These are phyloP conservation scores for Artemisiospiza belli DNA, from an alignment of 2,113 vertebrate genomes.

Conservation along the genomic window DNA sequence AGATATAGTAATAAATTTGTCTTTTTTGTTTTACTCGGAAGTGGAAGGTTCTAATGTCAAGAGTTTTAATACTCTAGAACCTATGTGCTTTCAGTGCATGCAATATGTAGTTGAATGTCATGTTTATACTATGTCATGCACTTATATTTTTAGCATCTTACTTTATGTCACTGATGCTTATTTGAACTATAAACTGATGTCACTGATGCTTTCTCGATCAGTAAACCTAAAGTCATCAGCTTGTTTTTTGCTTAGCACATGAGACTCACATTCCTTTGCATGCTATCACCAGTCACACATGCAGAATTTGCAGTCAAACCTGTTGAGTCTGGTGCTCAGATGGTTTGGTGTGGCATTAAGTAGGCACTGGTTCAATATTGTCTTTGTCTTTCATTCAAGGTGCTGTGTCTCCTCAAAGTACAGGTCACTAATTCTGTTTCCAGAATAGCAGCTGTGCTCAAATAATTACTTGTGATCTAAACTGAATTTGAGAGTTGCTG, in stretches of 20 bases:
- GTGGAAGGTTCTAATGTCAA: not conserved
- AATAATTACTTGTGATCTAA: not conserved
- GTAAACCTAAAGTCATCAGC: not conserved
- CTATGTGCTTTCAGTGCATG: not conserved
- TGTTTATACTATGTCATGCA: not conserved
- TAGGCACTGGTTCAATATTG: not conserved
- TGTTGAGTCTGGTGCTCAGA: not conserved
- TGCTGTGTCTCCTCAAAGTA: not conserved
- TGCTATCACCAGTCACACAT: not conserved
- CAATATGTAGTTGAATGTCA: not conserved
- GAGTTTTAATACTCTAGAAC: not conserved
- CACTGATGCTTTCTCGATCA: not conserved
- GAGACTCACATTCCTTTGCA: not conserved
- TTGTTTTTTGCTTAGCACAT: not conserved
- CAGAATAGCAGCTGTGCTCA: not conserved
- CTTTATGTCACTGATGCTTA: not conserved
- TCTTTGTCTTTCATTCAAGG: not conserved
- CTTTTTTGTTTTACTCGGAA: not conserved
- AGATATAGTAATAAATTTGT: not conserved
- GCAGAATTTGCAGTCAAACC: not conserved
- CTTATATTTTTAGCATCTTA: not conserved
- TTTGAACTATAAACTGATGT: not conserved
- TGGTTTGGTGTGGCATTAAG: not conserved
- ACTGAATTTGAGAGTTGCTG: not conserved
- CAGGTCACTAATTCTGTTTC: not conserved